Percentiles rank a stretch among this genome's conserved stretches.
phyloP scores from a whole-genome alignment of 2,888 invertebrate species.

The Xestia c-nigrum region DNA sequence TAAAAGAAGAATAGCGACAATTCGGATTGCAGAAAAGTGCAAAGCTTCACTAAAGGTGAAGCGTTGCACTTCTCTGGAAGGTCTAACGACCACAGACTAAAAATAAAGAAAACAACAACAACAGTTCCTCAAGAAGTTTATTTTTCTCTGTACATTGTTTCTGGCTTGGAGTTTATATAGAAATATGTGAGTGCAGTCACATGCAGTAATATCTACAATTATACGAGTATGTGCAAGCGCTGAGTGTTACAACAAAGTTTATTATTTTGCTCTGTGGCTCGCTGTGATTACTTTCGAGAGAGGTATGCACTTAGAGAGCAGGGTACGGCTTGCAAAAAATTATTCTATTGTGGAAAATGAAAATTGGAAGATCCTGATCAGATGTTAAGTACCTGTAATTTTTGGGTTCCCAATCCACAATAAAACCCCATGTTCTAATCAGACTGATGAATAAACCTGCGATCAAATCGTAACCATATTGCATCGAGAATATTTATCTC shows the following conservation, averaged over 20 bases:
- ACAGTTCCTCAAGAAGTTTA: conserved; percentile 25
- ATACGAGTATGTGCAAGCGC: conserved; percentile 39
- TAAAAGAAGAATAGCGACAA: background rate
- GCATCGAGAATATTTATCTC: background rate
- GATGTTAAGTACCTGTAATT: background rate
- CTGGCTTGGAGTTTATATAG: conserved; percentile 39
- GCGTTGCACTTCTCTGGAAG: too few relatives aligned
- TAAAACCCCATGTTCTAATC: background rate
- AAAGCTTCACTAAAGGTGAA: background rate
- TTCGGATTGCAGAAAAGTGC: background rate
- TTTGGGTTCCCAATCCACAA: background rate
- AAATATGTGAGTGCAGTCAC: conserved; percentile 43
- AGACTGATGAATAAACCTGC: background rate
- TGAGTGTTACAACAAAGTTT: conserved; percentile 51
- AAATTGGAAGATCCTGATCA: background rate
- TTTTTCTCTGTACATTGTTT: conserved; percentile 27
- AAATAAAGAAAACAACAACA: conserved; percentile 5
- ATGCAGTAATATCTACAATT: conserved; percentile 53
- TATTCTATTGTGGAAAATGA: background rate
- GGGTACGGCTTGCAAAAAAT: conserved; percentile 70
- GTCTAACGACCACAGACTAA: conserved; percentile 29
- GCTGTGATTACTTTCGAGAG: conserved; percentile 80
- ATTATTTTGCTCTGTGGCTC: conserved; percentile 62
- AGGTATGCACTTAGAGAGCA: conserved; percentile 75
- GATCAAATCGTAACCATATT: background rate